Evolutionary conservation across 2,888 invertebrate genomes (phyloP), one percentile per base, ranked within the genome.

Genomic region (Carpatolechia fugitivella): DNA sequence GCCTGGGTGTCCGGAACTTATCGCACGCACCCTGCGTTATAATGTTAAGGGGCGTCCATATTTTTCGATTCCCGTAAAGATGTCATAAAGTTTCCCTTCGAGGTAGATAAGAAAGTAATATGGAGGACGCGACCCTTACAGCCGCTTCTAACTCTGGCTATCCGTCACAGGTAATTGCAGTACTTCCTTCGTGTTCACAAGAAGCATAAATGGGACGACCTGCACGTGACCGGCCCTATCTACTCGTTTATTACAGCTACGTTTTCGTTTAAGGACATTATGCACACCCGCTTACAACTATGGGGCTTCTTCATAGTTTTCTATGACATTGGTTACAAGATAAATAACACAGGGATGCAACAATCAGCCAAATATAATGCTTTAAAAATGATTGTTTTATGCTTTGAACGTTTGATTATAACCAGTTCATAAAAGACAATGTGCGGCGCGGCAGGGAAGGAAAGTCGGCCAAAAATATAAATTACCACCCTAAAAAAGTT

Each of bases 31-130:
- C 64, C 54, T n/a, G 76, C 68, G 68, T 77, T 77, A 70, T 78
- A 80, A 78, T 78, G 75, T 74, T 72, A 75, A 74, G 78, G 78
- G 76, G 74, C 78, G 74, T 74, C 78, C 80, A 83, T 83, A 84
- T 84, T 82, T 83, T 84, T 82, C 78, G 80, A 78, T 80, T 81
- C 76, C 69, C 80, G 77, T 82, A 82, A 85, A 83, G 81, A 83
- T 83, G 83, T 84, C 84, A 83, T 82, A 83, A 84, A 82, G 80
- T 83, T 84, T 76, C 77, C 74, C 76, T 80, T 77, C 73, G 74
- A 82, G 78, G 78, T 71, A 84, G 82, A 84, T 83, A 84, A 84
- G 84, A 78, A 83, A 84, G 82, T 84, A 83, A 80, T 82, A 81
- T 78, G 78, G 78, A 76, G 65, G 77, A 72, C 65, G 76, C 71